These are phyloP conservation scores for Ciconia boyciana DNA, from an alignment of 2,113 vertebrate species.

Conservation along the genomic window DNA sequence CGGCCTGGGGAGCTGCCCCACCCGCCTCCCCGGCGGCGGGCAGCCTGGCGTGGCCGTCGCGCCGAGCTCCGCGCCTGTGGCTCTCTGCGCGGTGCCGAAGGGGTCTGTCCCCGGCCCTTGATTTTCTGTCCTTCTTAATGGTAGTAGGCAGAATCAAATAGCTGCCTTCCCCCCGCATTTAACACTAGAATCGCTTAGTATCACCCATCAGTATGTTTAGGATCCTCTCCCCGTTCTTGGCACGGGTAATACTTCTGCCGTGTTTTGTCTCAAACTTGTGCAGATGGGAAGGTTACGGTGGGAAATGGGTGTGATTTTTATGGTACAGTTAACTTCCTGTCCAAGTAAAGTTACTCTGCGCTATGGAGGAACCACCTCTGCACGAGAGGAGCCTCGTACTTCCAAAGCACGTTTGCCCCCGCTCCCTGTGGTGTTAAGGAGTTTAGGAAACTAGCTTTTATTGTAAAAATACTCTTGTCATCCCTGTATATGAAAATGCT, in stretches of 20 bases:
- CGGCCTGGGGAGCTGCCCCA: neutral
- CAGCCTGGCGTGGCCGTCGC: neutral
- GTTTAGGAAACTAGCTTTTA: neutral
- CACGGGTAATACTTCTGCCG: no score
- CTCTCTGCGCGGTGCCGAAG: neutral
- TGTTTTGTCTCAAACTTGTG: no score
- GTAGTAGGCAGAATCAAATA: rapidly evolving
- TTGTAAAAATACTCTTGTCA: neutral
- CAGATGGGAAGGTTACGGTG: rapidly evolving
- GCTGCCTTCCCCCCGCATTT: rapidly evolving
- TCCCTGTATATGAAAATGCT: neutral
- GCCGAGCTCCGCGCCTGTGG: neutral
- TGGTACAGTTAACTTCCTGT: rapidly evolving
- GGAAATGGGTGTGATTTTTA: neutral
- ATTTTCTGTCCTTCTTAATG: rapidly evolving
- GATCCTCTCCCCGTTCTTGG: rapidly evolving
- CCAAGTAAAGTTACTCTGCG: rapidly evolving
- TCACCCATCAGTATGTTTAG: rapidly evolving
- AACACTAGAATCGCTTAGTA: rapidly evolving
- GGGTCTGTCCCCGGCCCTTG: rapidly evolving
- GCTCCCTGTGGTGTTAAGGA: neutral
- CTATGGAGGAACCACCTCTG: rapidly evolving
- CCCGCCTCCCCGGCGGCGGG: neutral
- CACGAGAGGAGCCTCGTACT: rapidly evolving
- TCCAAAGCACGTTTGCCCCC: rapidly evolving